Percentiles rank a stretch among this genome's conserved stretches.
Conservation (phyloP, 2,113 vertebrate species). For the Albula goreensis region DNA sequence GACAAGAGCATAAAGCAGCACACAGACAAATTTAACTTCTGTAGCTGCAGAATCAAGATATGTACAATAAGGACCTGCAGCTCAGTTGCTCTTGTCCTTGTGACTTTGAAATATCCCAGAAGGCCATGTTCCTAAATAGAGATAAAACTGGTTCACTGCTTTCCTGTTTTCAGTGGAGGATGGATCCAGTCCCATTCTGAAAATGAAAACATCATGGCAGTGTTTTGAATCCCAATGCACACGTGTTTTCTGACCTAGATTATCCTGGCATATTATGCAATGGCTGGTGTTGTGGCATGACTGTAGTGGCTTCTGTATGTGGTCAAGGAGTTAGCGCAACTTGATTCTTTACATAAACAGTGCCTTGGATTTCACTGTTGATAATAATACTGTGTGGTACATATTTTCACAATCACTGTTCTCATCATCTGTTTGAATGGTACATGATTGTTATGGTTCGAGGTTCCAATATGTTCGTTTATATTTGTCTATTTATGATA, state of each 20-base stretch:
- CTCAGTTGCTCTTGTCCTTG: neutral
- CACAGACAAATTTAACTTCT: neutral
- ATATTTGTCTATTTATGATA: too few species aligned
- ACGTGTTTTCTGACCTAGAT: neutral
- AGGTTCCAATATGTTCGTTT: too few species aligned
- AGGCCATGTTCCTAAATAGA: slow-evolving; percentile 14
- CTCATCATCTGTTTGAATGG: neutral
- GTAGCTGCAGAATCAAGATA: neutral
- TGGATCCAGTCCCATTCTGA: neutral
- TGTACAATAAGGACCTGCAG: neutral
- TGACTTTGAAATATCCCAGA: slow-evolving; percentile 7
- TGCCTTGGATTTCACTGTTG: neutral
- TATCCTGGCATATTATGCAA: neutral
- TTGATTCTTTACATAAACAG: neutral
- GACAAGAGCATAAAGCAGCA: neutral
- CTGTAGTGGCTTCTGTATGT: neutral
- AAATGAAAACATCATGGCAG: neutral
- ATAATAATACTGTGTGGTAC: neutral
- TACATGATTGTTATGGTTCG: too few species aligned
- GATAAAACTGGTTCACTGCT: neutral
- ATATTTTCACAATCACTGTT: neutral
- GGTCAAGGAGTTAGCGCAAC: neutral
- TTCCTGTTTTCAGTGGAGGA: slow-evolving; percentile 24
- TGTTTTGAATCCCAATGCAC: slow-evolving; percentile 1
- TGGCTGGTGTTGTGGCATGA: neutral